Evolutionary conservation across 2,797 vertebrate species (phyloP).

Genomic region (Molossus alvarezi): DNA sequence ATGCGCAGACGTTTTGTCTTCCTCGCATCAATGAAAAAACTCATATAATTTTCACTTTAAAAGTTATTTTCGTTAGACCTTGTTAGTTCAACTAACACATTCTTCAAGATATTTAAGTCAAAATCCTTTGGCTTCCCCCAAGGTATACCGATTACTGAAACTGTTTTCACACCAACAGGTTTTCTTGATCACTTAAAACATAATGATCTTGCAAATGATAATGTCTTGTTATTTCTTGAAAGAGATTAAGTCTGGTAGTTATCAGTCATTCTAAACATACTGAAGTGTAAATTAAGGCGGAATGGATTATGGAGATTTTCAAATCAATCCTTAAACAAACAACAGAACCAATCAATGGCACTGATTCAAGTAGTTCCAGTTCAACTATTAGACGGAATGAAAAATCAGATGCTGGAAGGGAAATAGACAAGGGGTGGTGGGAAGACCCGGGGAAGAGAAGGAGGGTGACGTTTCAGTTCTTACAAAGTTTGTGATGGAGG

Average conservation of each 20-base stretch:
- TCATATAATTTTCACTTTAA: constrained; percentile 34
- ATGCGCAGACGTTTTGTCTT: constrained; percentile 72
- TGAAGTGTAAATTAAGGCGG: constrained; percentile 64
- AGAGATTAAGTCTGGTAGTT: constrained; percentile 68
- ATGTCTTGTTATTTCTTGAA: constrained; percentile 76
- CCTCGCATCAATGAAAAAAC: constrained; percentile 74
- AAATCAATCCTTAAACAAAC: constrained; percentile 71
- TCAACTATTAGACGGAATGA: background rate
- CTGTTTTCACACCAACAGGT: constrained; percentile 62
- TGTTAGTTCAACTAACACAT: constrained; percentile 9
- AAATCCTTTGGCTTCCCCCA: constrained; percentile 71
- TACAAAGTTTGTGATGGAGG: background rate
- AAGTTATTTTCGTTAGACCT: background rate
- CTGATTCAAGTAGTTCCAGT: background rate
- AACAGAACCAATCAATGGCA: constrained; percentile 70
- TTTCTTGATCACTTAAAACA: constrained; percentile 74
- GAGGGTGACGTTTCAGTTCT: background rate
- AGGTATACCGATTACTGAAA: constrained; percentile 40
- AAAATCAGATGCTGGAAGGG: background rate
- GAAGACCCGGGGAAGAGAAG: background rate
- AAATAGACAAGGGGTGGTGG: rapidly evolving
- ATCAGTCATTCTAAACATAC: constrained; percentile 67
- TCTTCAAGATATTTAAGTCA: constrained; percentile 69
- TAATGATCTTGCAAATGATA: constrained; percentile 81
- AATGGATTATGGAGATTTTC: constrained; percentile 76